A percentile compares a stretch with the other conserved stretches of the same genome.
Conservation (phyloP, 2,797 vertebrate species). For the Aselliscus stoliczkanus region DNA sequence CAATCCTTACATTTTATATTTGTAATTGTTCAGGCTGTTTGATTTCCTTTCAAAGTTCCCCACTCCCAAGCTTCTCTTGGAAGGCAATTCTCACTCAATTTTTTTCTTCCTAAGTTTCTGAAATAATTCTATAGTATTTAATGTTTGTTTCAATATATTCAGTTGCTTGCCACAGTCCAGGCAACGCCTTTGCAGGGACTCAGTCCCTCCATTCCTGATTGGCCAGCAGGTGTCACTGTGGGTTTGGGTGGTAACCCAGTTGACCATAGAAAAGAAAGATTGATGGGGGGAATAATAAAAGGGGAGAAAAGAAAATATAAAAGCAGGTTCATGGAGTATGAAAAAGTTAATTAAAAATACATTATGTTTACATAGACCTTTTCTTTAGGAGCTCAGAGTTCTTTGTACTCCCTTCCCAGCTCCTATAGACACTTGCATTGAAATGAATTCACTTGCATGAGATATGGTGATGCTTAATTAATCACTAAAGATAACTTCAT, state of each 20-base stretch:
- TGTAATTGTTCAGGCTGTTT: slow-evolving; percentile 46
- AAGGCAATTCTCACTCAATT: background rate
- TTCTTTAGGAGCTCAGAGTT: background rate
- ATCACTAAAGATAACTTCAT: background rate
- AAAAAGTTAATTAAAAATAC: slow-evolving; percentile 21
- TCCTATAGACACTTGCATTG: background rate
- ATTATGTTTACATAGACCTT: background rate
- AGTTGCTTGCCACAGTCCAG: background rate
- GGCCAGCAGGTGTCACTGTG: slow-evolving; percentile 75
- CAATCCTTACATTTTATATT: slow-evolving; percentile 66
- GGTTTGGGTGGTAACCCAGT: slow-evolving; percentile 57
- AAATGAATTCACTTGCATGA: background rate
- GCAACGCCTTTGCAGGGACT: background rate
- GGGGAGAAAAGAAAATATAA: background rate
- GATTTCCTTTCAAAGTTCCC: background rate
- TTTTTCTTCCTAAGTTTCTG: background rate
- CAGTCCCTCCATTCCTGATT: background rate
- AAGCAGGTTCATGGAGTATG: background rate
- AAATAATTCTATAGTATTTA: background rate
- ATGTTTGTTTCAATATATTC: background rate
- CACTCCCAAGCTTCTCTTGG: background rate
- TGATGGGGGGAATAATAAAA: background rate
- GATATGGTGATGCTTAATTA: background rate
- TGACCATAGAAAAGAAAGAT: slow-evolving; percentile 6
- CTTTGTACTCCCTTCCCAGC: background rate